phyloP scores from a whole-genome alignment of 2,888 invertebrate species.

The Orchestes rusci region DNA sequence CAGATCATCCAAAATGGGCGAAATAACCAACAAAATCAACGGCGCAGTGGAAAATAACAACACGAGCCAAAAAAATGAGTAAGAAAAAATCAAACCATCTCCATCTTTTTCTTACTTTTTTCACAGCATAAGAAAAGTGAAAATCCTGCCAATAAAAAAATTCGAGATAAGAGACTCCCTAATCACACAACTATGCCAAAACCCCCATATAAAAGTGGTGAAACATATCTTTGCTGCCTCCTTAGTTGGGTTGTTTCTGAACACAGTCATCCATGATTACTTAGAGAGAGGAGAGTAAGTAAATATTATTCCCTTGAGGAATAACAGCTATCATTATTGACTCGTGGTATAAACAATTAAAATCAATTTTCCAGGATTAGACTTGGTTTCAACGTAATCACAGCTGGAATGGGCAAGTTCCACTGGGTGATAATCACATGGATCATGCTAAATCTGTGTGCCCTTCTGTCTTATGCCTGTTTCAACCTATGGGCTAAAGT shows the following conservation, averaged over 20 bases:
- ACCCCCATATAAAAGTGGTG: conserved; percentile 69
- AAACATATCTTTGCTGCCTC: conserved; percentile 80
- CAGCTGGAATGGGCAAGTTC: conserved; percentile 53
- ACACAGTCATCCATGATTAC: conserved; percentile 66
- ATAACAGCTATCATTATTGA: not conserved
- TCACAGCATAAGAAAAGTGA: conserved; percentile 9
- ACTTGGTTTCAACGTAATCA: conserved; percentile 54
- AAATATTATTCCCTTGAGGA: not conserved
- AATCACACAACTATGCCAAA: conserved; percentile 71
- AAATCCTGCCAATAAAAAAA: conserved; percentile 51
- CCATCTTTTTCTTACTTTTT: too few relatives aligned
- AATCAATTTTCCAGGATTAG: conserved; percentile 14
- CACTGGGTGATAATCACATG: conserved; percentile 52
- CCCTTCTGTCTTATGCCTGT: conserved; percentile 42
- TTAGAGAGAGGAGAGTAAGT: conserved; percentile 70
- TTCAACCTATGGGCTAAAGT: conserved; percentile 48
- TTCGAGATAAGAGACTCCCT: conserved; percentile 70
- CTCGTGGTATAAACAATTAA: conserved; percentile 1
- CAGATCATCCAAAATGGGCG: too few relatives aligned
- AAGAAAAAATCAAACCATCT: not conserved
- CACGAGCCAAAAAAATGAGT: not conserved
- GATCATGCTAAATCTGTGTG: conserved; percentile 45
- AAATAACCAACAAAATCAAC: too few relatives aligned
- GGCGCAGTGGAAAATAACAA: too few relatives aligned
- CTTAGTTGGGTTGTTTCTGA: conserved; percentile 62